Conservation (phyloP, 2,797 vertebrate genomes). For the Clarias laeviceps region DNA sequence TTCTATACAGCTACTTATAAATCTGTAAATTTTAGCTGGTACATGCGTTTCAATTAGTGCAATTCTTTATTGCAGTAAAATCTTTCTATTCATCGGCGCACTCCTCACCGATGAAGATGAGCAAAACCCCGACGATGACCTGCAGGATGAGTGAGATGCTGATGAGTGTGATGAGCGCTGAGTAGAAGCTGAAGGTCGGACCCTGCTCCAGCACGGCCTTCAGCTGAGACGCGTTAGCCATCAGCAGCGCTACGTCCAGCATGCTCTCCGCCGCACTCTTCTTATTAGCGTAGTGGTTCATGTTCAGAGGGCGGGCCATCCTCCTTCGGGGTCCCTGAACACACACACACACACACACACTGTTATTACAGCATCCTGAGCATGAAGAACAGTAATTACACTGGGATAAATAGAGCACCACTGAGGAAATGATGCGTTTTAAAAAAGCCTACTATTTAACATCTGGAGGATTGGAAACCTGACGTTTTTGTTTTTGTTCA, state of each 20-base stretch:
- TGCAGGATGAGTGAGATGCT: slow-evolving; percentile 88
- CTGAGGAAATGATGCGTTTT: not conserved
- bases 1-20: too few relatives aligned
- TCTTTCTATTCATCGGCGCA: too few relatives aligned
- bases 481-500: not conserved
- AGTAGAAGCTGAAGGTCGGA: slow-evolving; percentile 78
- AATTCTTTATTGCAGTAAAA: too few relatives aligned
- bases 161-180: slow-evolving; percentile 85
- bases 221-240: slow-evolving; percentile 97
- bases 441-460: not conserved
- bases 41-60: too few relatives aligned
- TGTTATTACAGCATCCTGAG: slow-evolving; percentile 40
- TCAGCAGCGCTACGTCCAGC: slow-evolving; percentile 94
- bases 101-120: slow-evolving; percentile 92
- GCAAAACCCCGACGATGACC: slow-evolving; percentile 85
- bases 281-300: slow-evolving; percentile 97
- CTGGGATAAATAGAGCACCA: not conserved
- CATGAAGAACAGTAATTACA: slow-evolving; percentile 18
- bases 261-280: slow-evolving; percentile 97
- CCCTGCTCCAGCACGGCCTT: slow-evolving; percentile 91
- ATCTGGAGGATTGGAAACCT: not conserved
- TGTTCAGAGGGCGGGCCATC: slow-evolving; percentile 76
- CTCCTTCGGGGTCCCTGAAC: not conserved
- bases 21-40: too few relatives aligned
- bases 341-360: slow-evolving; percentile 23